A percentile compares a stretch with the other conserved stretches of the same genome.
Conservation (phyloP, 2,113 vertebrate genomes). For the Eclectus roratus region DNA sequence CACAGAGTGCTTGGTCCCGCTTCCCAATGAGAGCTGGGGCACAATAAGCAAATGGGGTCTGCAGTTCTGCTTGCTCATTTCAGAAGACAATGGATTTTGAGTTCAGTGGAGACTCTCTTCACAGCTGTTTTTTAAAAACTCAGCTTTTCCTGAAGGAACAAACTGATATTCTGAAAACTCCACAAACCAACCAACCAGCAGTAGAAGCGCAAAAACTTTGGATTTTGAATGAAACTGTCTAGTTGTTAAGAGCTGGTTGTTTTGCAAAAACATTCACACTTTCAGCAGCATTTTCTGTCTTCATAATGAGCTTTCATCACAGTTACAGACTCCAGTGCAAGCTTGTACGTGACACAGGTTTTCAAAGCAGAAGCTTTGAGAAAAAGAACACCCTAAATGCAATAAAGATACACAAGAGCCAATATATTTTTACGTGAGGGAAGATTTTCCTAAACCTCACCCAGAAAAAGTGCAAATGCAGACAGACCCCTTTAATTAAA, state of each 20-base stretch:
- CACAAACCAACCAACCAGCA: neutral
- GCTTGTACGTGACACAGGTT: neutral
- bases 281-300: neutral
- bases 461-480: neutral
- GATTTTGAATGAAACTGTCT: neutral
- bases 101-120: neutral
- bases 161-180: neutral
- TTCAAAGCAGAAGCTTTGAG: neutral
- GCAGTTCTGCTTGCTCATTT: neutral
- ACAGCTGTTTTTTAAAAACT: neutral
- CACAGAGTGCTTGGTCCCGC: neutral
- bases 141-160: neutral
- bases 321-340: neutral
- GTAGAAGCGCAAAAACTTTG: neutral
- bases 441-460: neutral
- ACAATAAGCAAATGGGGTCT: rapidly evolving
- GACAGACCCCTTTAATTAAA: conserved; percentile 15
- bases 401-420: neutral
- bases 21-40: neutral
- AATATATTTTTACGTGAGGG: neutral
- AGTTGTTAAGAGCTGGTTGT: neutral
- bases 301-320: neutral
- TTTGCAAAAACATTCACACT: neutral
- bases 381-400: neutral
- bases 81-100: neutral